phyloP scores from a whole-genome alignment of 2,797 vertebrate species.

The Cephalopachus bancanus region DNA sequence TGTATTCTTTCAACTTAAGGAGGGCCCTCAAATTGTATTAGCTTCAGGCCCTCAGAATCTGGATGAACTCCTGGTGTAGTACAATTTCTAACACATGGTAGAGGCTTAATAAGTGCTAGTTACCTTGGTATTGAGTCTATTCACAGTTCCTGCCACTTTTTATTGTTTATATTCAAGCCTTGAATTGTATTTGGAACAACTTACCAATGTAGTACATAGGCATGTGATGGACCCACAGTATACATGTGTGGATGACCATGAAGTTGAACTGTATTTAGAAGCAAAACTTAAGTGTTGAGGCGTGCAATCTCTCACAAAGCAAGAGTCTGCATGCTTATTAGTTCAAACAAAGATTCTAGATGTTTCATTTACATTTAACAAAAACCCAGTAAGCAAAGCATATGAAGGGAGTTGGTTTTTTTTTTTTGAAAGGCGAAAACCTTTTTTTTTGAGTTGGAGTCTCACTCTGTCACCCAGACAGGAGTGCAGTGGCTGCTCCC shows the following conservation, averaged over 20 bases:
- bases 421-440: constrained; percentile 75
- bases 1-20: not conserved
- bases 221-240: not conserved
- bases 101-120: not conserved
- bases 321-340: constrained; percentile 56
- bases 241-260: not conserved
- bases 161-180: not conserved
- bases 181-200: not conserved
- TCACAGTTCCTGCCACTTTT: not conserved
- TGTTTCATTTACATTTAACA: not conserved
- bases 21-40: not conserved
- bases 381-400: not conserved
- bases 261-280: constrained; percentile 62
- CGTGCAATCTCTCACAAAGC: constrained; percentile 59
- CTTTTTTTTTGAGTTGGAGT: constrained; percentile 74
- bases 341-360: not conserved
- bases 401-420: constrained; percentile 63
- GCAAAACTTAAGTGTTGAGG: constrained; percentile 19
- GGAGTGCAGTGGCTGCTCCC: too few relatives aligned
- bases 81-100: not conserved
- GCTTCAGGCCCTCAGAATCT: not conserved
- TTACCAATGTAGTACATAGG: not conserved
- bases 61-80: too few relatives aligned
- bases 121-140: not conserved
- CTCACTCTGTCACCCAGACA: too few relatives aligned